Evolutionary conservation across 2,113 vertebrate species (phyloP), one percentile per base, ranked within the genome.

Genomic region (Cavia porcellus): DNA sequence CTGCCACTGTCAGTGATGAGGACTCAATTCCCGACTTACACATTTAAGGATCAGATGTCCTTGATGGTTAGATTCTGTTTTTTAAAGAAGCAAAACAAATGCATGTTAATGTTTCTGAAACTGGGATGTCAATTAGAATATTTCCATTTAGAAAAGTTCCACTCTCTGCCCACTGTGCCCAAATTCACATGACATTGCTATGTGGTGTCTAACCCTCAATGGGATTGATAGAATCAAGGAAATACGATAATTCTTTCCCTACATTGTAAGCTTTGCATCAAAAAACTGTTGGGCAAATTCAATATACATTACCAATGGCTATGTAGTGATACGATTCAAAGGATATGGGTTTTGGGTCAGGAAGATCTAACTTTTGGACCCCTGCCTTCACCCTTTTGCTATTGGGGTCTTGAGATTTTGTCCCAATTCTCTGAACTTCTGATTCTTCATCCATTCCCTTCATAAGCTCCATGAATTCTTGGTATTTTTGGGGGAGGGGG

Each of bases 41-140:
- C 57, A n/a, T 59, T 92, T 38, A 62, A 96, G 75, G n/a, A 72
- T 77, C 52, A 15, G 32, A 72, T 55, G 79, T 52, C 80, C 38
- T 82, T 72, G 32, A 89, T 59, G 42, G 38, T 77, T 57, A 82
- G 13, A 52, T 20, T 83, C 3, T 57, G 7, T 77, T 35, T 87
- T 57, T 28, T 85, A 80, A 89, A 74, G 74, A 89, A 80, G n/a
- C 52, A 68, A 87, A 96, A 92, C 3, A 96, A 87, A 59, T 3
- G 38, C 35, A 77, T 64, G 28, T 25, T 93, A 92, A 64, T 66
- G 12, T 50, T 86, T 59, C 59, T 96, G 50, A 59, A 83, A 79
- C 38, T 94, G 19, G 52, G 22, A 86, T 42, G 28, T 79, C 45
- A 95, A 68, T 42, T 35, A 84, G 87, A 88, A 87, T n/a, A n/a